Percentiles rank a stretch among this genome's conserved stretches.
Conservation (phyloP, 2,888 invertebrate species). For the Patella depressa region DNA sequence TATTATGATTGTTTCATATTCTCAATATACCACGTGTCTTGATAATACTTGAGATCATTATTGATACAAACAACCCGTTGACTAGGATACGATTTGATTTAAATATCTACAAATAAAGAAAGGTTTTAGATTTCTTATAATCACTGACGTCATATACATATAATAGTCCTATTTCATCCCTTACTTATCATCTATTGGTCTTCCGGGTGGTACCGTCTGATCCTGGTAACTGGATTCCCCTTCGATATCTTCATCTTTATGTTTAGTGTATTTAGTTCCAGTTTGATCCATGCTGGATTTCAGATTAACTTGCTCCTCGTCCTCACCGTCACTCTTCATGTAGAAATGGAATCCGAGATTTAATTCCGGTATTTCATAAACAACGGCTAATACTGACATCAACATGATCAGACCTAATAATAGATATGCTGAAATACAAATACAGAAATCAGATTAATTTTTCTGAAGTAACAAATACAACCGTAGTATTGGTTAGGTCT, state of each 20-base stretch:
- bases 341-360: constrained; percentile 86
- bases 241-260: constrained; percentile 49
- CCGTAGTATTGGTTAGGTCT: too few species aligned
- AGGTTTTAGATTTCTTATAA: too few species aligned
- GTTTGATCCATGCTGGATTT: constrained; percentile 39
- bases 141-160: too few species aligned
- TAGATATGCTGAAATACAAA: constrained; percentile 80
- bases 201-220: constrained; percentile 1
- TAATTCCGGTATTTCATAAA: constrained; percentile 90
- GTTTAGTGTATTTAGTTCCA: constrained; percentile 59
- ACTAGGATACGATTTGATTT: too few species aligned
- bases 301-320: constrained; percentile 62
- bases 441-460: too few species aligned
- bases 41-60: too few species aligned
- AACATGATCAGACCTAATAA: constrained; percentile 85
- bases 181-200: neutral
- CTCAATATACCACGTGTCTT: too few species aligned
- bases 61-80: too few species aligned
- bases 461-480: too few species aligned
- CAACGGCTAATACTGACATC: constrained; percentile 86
- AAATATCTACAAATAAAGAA: too few species aligned
- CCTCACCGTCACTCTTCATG: constrained; percentile 75
- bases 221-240: constrained; percentile 33
- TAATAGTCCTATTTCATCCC: neutral
- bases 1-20: too few species aligned